Evolutionary conservation across 2,113 vertebrate genomes (phyloP).

Genomic region (Psammodynastes pulverulentus): DNA sequence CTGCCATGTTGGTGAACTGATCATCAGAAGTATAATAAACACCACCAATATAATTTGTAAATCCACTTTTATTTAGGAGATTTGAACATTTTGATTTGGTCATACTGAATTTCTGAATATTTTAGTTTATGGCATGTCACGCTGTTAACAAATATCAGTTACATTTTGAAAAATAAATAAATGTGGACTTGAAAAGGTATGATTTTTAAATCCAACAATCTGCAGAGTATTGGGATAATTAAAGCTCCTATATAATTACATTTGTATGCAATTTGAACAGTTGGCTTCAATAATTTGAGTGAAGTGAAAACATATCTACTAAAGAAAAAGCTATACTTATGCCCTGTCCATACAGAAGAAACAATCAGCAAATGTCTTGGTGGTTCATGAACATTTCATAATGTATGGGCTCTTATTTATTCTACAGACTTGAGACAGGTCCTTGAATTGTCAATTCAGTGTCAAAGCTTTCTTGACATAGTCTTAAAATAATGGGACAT

Average conservation of each 20-base stretch:
- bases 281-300: not conserved
- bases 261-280: not conserved
- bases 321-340: not conserved
- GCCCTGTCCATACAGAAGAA: not conserved
- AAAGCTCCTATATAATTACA: not conserved
- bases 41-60: not conserved
- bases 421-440: not conserved
- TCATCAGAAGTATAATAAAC: not conserved
- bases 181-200: not conserved
- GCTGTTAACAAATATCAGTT: not conserved
- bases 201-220: not conserved
- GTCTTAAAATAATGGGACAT: slow-evolving; percentile 4
- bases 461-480: not conserved
- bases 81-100: not conserved
- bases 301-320: not conserved
- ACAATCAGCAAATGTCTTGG: not conserved
- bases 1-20: not conserved
- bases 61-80: not conserved
- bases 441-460: not conserved
- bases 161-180: not conserved
- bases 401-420: not conserved
- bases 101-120: not conserved
- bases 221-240: not conserved
- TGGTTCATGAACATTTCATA: slow-evolving; percentile 1
- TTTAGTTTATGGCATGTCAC: not conserved